These are phyloP conservation scores for Xiphophorus maculatus DNA, from an alignment of 2,113 vertebrate genomes.

Conservation along the genomic window DNA sequence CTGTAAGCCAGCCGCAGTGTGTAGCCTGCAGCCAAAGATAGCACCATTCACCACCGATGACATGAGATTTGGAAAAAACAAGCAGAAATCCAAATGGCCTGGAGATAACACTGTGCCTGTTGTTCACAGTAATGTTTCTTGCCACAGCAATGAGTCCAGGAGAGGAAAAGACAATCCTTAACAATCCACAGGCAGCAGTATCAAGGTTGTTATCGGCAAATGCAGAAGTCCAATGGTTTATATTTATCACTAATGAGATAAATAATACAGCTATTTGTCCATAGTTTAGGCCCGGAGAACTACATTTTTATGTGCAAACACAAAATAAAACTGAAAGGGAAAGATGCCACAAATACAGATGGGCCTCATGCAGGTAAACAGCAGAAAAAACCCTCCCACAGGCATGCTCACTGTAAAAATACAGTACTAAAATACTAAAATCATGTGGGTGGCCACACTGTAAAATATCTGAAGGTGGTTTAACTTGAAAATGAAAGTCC, in stretches of 20 bases:
- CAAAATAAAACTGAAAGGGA: constrained; percentile 9
- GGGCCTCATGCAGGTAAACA: constrained; percentile 15
- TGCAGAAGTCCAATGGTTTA: constrained; percentile 43
- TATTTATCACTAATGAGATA: constrained; percentile 72
- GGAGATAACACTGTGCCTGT: constrained; percentile 60
- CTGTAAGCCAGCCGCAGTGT: constrained; percentile 40
- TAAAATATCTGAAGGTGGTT: no score
- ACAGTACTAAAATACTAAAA: not conserved
- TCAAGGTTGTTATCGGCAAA: constrained; percentile 58
- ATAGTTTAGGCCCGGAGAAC: constrained; percentile 40
- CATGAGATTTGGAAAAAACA: constrained; percentile 63
- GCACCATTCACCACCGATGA: constrained; percentile 64
- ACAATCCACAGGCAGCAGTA: constrained; percentile 35
- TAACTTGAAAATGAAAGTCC: no score
- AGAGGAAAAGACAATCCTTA: constrained; percentile 24
- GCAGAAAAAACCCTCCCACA: not conserved
- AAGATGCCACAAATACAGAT: constrained; percentile 23
- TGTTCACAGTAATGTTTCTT: constrained; percentile 63
- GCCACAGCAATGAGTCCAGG: constrained; percentile 34
- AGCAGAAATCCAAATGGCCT: constrained; percentile 69
- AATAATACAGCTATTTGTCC: constrained; percentile 63
- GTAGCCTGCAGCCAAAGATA: constrained; percentile 68
- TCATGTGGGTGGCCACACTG: not conserved
- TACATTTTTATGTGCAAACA: constrained; percentile 35
- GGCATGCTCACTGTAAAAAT: not conserved